Percentiles rank a stretch among this genome's conserved stretches.
Conservation (phyloP, 2,888 invertebrate genomes). For the Erebia epiphron region DNA sequence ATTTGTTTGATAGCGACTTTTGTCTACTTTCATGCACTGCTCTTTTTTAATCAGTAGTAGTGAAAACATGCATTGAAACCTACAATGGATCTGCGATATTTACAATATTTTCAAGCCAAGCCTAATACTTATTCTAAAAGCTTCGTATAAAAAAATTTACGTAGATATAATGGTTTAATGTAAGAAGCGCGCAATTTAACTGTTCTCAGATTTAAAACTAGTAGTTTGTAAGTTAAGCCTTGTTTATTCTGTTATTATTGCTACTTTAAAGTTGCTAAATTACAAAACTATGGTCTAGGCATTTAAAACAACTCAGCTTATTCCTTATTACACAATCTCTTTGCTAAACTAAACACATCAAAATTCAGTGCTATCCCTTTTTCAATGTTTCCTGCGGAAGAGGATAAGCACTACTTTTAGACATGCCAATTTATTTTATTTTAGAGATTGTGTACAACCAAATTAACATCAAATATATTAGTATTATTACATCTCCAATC, state of each 20-base stretch:
- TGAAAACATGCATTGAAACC: constrained; percentile 12
- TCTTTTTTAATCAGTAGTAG: neutral
- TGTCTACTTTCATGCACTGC: constrained; percentile 12
- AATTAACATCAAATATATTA: neutral
- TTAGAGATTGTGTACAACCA: too few relatives aligned
- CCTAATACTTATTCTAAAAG: constrained; percentile 7
- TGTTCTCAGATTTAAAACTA: neutral
- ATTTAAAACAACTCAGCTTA: constrained; percentile 35
- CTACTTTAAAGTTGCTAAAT: constrained; percentile 1
- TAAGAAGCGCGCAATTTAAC: constrained; percentile 1
- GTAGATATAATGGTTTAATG: neutral
- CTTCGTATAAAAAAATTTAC: neutral
- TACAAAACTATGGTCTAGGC: constrained; percentile 37
- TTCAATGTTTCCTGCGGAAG: too few relatives aligned
- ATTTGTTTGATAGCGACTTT: neutral
- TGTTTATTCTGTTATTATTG: neutral
- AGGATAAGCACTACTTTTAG: too few relatives aligned
- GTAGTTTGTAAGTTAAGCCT: constrained; percentile 25
- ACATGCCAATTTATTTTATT: too few relatives aligned
- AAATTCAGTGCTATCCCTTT: too few relatives aligned
- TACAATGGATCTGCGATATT: neutral
- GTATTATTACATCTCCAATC: constrained; percentile 3
- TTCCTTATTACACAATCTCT: too few relatives aligned
- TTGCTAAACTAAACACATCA: too few relatives aligned
- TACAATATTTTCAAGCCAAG: neutral